Evolutionary conservation across 1,140 invertebrate species (phyloP), one percentile per base, ranked within the genome.

Genomic region (Euura saliciscinereae): DNA sequence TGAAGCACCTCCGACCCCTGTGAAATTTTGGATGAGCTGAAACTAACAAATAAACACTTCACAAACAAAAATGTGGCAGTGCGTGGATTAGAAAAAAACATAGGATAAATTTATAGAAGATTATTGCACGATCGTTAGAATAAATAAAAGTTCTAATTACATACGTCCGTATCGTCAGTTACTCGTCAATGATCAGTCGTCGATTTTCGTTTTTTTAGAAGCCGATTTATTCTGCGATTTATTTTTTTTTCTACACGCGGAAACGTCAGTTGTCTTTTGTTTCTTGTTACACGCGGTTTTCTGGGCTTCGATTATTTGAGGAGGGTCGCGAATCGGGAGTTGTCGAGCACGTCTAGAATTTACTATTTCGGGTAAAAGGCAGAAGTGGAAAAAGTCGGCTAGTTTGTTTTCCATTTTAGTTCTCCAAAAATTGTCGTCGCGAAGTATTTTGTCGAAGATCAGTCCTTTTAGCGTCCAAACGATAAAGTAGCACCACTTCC

Each of bases 401-500:
- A 85, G 71, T 13, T 44, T n/a, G 43, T 51, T 51, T 71, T 71
- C 45, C 71, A 71, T 71, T 13, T 71, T 67, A 7, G 64, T 59
- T 6, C 45, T 44, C 71, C 71, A 71, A 66, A 66, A 71, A 13
- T 2, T 44, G 45, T 71, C 71, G 44, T 71, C 71, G 45, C 73
- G 64, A 67, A 73, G 11, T 8, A 77, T 78, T 8, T 70, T 71
- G 13, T 72, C 43, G 4, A 59, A 3, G 51, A 73, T 69, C 13
- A 28, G 76, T 65, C 75, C 80, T 67, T 77, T 75, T n/a, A 76
- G 73, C 2, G 84, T 84, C 80, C 80, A 88, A n/a, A 87, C 77
- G 46, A 83, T 75, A 78, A 87, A 86, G 75, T 87, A 83, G 73
- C 86, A 87, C 75, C 77, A 84, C n/a, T 76, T 68, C 64, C 77